A percentile compares a stretch with the other conserved stretches of the same genome.
Evolutionary conservation across 1,140 invertebrate genomes (phyloP).

Genomic region (Tetraneura akinire): DNA sequence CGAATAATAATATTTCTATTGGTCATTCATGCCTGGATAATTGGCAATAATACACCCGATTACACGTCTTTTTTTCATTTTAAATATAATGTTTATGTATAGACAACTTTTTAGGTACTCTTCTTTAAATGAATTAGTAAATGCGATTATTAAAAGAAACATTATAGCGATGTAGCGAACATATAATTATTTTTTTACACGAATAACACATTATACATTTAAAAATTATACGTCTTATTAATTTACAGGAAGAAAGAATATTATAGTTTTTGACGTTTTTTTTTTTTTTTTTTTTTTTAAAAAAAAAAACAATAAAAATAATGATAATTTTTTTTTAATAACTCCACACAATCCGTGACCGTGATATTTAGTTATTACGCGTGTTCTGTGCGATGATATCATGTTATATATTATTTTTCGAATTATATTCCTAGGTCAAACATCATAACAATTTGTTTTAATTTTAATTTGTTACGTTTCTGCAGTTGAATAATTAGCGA

Average conservation of each 20-base stretch:
- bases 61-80: too few species aligned
- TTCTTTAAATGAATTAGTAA: too few species aligned
- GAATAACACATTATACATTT: too few species aligned
- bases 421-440: constrained; percentile 12
- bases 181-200: too few species aligned
- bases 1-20: too few species aligned
- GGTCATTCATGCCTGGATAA: too few species aligned
- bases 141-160: too few species aligned
- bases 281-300: not conserved
- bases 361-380: not conserved
- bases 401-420: not conserved
- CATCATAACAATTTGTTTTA: not conserved
- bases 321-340: not conserved
- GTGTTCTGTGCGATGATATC: not conserved
- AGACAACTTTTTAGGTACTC: too few species aligned
- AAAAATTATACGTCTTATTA: not conserved
- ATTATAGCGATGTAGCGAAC: too few species aligned
- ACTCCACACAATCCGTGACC: not conserved
- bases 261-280: too few species aligned
- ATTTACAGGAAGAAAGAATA: not conserved
- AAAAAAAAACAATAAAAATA: not conserved
- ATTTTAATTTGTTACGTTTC: not conserved
- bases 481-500: not conserved
- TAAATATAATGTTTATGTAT: too few species aligned
- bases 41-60: too few species aligned